Base-by-base conservation (phyloP, 2,113 vertebrate genomes). In the Murina feae region DNA sequence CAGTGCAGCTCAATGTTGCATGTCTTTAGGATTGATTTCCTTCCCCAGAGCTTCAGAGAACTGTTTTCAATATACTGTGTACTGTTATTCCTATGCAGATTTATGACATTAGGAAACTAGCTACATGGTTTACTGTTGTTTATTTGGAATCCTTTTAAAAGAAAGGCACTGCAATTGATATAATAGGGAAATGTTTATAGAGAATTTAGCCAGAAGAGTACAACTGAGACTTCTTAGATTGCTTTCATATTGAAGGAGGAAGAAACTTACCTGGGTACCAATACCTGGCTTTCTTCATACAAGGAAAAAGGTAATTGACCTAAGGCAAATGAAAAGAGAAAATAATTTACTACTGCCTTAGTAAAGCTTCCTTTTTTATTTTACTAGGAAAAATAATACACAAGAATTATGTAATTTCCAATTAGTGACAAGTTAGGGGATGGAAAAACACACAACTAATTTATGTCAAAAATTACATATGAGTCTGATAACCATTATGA, bases 41-140 rank as follows among this genome's bases (percentile, higher is more conserved):
- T 4, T 95, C 42, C 95, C 47, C 58, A 55, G 84, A 58, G 80
- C 89, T 94, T 53, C 21, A 90, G 12, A 96, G 71, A 86, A 95
- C n/a, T 93, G 51, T 49, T 97, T 95, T 96, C 92, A 92, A 53
- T 91, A 47, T 89, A 30, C 1, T 81, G 23, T 85, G 90, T 89
- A 47, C 89, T 68, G 28, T 93, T 92, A 63, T 93, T 90, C 65
- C 53, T 80, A 90, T 53, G 42, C 69, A 95, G 86, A 97, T 95
- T 68, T 42, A 28, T 32, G 71, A 17, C 21, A 39, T 13, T 37
- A 25, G 47, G 14, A 97, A 97, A 94, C 8, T 49, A 95, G 13
- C 37, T 80, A 30, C 23, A 39, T 71, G 60, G 94, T 96, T 95
- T 97, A 96, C 51, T 74, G 47, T 18, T 80, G 85, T 85, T 95